Percentiles rank a stretch among this genome's conserved stretches.
Evolutionary conservation across 1,140 invertebrate species (phyloP).

Genomic region (Dendroctonus ponderosae): DNA sequence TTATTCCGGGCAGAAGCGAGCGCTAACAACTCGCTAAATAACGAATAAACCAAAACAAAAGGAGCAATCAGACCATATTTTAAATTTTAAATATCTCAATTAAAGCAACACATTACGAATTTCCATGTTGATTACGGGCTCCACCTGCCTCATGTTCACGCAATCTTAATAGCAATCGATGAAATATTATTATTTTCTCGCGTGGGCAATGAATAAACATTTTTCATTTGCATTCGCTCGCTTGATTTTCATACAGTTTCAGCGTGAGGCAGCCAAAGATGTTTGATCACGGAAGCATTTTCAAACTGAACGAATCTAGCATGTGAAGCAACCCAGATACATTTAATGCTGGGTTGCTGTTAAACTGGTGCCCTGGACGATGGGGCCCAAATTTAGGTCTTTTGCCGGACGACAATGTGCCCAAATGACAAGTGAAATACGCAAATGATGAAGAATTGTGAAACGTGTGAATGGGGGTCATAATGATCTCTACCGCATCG

Average conservation of each 20-base stretch:
- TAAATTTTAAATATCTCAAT: conserved; percentile 48
- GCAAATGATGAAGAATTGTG: conserved; percentile 58
- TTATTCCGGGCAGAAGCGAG: neutral
- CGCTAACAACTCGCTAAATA: conserved; percentile 38
- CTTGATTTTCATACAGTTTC: neutral
- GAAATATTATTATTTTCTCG: conserved; percentile 36
- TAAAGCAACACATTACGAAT: conserved; percentile 47
- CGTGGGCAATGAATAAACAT: conserved; percentile 37
- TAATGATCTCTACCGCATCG: conserved; percentile 48
- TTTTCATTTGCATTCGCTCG: conserved; percentile 37
- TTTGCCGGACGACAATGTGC: conserved; percentile 48
- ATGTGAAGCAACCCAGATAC: too few species aligned
- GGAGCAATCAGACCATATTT: conserved; percentile 47
- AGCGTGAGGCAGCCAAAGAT: too few species aligned
- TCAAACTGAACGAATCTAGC: too few species aligned
- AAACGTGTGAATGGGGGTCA: conserved; percentile 49
- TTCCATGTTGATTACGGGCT: conserved; percentile 41
- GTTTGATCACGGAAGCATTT: too few species aligned
- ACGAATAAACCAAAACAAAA: conserved; percentile 44
- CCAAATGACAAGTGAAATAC: conserved; percentile 58
- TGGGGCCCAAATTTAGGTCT: too few species aligned
- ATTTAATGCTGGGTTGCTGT: too few species aligned
- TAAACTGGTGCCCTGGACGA: too few species aligned
- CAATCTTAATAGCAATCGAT: conserved; percentile 44
- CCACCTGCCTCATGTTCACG: conserved; percentile 40